Evolutionary conservation across 1,140 invertebrate species (phyloP).

Genomic region (Sipha flava): DNA sequence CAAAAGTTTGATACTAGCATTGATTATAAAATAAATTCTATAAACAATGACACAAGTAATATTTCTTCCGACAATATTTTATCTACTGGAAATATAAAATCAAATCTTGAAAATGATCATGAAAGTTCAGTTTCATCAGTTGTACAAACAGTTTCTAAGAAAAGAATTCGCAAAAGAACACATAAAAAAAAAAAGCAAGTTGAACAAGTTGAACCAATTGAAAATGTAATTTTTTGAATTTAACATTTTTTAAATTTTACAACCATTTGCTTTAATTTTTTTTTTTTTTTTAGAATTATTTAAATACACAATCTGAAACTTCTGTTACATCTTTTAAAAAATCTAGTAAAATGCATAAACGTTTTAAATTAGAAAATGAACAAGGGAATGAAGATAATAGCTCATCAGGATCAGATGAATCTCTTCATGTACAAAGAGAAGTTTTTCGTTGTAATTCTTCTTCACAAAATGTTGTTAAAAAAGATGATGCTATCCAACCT

Average conservation of each 20-base stretch:
- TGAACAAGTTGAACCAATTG: not conserved
- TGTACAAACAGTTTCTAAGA: not conserved
- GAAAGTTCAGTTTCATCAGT: not conserved
- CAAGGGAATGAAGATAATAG: not conserved
- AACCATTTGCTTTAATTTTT: not conserved
- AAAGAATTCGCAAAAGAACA: not conserved
- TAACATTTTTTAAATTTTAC: not conserved
- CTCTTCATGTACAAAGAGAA: not conserved
- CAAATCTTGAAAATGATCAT: not conserved
- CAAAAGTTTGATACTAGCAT: not conserved
- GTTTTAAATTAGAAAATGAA: conserved; percentile 12
- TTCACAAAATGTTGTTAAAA: not conserved
- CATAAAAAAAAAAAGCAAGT: conserved; percentile 2
- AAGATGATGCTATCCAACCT: not conserved
- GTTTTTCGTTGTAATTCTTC: not conserved
- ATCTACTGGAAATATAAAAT: not conserved
- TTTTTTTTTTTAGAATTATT: not conserved
- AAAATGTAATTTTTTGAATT: not conserved
- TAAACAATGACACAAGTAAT: too few relatives aligned
- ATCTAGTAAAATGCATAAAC: not conserved
- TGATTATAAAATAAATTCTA: too few relatives aligned
- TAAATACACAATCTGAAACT: not conserved
- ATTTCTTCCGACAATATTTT: not conserved
- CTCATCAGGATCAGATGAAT: not conserved
- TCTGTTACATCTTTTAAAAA: not conserved